Percentiles rank a stretch among this genome's conserved stretches.
phyloP scores from a whole-genome alignment of 92 coral and sea anemone genomes.

The Parazoanthus atlanticus region DNA sequence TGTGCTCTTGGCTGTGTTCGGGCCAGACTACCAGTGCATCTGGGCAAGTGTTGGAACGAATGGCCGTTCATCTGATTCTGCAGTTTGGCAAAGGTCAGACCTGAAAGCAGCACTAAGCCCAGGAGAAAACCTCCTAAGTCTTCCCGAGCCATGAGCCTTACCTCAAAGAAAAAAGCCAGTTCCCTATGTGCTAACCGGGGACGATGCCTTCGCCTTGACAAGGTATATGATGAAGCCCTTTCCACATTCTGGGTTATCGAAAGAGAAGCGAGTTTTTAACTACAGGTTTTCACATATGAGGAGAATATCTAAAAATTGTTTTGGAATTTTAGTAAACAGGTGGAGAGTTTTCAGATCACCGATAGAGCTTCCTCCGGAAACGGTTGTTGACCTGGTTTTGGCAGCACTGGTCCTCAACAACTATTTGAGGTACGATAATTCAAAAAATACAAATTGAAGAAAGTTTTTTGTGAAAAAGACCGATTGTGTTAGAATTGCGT shows the following conservation, averaged over 20 bases:
- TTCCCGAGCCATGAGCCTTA: slow-evolving; percentile 37
- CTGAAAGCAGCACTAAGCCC: slow-evolving; percentile 40
- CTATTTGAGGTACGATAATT: neutral
- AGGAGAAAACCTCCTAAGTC: slow-evolving; percentile 30
- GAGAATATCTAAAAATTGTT: neutral
- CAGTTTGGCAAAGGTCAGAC: slow-evolving; percentile 60
- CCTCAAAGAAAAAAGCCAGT: slow-evolving; percentile 57
- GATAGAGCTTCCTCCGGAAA: neutral
- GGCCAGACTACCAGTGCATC: slow-evolving; percentile 48
- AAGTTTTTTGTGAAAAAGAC: too few relatives aligned
- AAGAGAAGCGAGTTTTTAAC: slow-evolving; percentile 52
- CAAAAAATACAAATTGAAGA: too few relatives aligned
- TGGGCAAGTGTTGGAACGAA: slow-evolving; percentile 60
- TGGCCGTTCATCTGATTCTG: slow-evolving; percentile 56
- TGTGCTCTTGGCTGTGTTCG: slow-evolving; percentile 36
- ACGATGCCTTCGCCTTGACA: slow-evolving; percentile 66
- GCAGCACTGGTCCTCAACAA: neutral
- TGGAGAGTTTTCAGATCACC: neutral
- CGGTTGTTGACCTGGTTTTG: neutral
- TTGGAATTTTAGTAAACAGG: slow-evolving; percentile 3
- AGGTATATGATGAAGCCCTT: slow-evolving; percentile 62
- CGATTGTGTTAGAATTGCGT: too few relatives aligned
- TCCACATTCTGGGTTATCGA: slow-evolving; percentile 38
- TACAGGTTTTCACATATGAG: slow-evolving; percentile 62
- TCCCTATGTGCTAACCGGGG: slow-evolving; percentile 64